Evolutionary conservation across 2,797 vertebrate genomes (phyloP).

Genomic region (Helicolenus hilgendorfi): DNA sequence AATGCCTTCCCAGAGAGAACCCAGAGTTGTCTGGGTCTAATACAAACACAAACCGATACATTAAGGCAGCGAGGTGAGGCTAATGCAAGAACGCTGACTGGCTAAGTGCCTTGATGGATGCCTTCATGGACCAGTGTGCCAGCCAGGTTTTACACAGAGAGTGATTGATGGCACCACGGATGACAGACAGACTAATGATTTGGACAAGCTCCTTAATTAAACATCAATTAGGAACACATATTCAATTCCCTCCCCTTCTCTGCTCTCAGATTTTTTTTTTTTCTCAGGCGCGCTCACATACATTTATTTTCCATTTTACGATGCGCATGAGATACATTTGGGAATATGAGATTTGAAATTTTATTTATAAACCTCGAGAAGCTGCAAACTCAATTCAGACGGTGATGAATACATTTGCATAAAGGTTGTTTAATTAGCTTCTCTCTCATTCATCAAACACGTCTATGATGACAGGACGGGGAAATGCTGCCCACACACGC

Average conservation of each 20-base stretch:
- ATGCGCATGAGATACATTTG: slow-evolving; percentile 31
- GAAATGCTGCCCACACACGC: slow-evolving; percentile 1
- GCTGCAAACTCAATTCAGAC: slow-evolving; percentile 49
- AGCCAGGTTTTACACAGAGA: slow-evolving; percentile 63
- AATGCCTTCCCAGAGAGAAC: not conserved
- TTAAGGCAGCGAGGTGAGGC: slow-evolving; percentile 63
- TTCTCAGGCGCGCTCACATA: not conserved
- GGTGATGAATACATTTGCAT: slow-evolving; percentile 73
- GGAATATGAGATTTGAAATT: slow-evolving; percentile 23
- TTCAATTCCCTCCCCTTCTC: slow-evolving; percentile 55
- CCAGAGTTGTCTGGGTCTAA: slow-evolving; percentile 31
- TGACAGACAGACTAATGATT: slow-evolving; percentile 87
- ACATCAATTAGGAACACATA: slow-evolving; percentile 84
- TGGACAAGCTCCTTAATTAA: slow-evolving; percentile 89
- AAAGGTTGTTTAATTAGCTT: slow-evolving; percentile 60
- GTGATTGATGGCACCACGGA: slow-evolving; percentile 84
- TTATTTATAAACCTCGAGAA: slow-evolving; percentile 44
- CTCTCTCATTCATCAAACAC: slow-evolving; percentile 62
- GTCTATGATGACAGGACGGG: slow-evolving; percentile 31
- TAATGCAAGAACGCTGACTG: slow-evolving; percentile 63
- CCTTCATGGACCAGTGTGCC: slow-evolving; percentile 64
- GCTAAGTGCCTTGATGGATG: slow-evolving; percentile 81
- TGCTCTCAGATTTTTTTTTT: not conserved
- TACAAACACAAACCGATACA: slow-evolving; percentile 42
- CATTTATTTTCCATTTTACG: slow-evolving; percentile 5